Conservation (phyloP, 2,113 vertebrate genomes). For the Sinocyclocheilus anophthalmus region DNA sequence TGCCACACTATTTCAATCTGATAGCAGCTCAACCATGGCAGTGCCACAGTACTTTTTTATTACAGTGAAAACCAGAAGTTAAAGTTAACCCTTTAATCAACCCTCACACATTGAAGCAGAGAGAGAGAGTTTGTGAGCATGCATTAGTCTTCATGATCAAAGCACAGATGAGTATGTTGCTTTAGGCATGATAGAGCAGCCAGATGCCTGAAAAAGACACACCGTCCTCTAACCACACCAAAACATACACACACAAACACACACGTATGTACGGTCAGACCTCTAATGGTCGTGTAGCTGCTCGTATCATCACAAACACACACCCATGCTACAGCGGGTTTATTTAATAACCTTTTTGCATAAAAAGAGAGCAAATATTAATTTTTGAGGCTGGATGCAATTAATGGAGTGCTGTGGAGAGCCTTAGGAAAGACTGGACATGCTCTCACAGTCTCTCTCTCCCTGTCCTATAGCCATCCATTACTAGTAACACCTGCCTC, state of each 20-base stretch:
- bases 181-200: constrained; percentile 18
- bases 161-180: constrained; percentile 32
- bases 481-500: constrained; percentile 79
- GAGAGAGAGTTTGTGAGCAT: not conserved
- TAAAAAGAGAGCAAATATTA: constrained; percentile 42
- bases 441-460: constrained; percentile 18
- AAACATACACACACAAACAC: not conserved
- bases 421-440: constrained; percentile 33
- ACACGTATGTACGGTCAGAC: not conserved
- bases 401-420: constrained; percentile 43
- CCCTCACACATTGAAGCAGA: not conserved
- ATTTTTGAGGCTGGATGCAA: constrained; percentile 29
- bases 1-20: not conserved
- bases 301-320: constrained; percentile 24
- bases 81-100: not conserved
- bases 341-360: constrained; percentile 29
- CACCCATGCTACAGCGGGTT: not conserved
- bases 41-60: not conserved
- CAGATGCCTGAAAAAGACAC: constrained; percentile 27
- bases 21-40: not conserved
- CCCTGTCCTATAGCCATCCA: constrained; percentile 66
- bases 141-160: constrained; percentile 41
- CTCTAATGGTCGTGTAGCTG: not conserved
- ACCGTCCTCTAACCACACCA: not conserved
- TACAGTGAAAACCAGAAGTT: not conserved